Evolutionary conservation across 2,797 vertebrate species (phyloP), one percentile per base, ranked within the genome.

Genomic region (Gymnodraco acuticeps): DNA sequence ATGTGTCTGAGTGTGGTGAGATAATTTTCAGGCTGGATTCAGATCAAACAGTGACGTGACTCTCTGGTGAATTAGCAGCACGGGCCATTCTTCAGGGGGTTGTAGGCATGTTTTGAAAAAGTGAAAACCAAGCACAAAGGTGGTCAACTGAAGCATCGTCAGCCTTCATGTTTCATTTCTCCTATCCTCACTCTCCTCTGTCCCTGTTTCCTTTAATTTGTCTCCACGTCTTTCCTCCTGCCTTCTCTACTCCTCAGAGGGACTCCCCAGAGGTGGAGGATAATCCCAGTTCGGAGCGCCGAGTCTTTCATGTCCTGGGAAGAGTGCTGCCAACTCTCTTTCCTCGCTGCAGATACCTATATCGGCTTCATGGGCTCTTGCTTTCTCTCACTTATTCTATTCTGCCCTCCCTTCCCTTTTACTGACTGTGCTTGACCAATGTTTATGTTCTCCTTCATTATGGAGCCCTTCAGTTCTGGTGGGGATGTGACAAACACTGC

Each of bases 251-350:
- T 91, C 90, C 86, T 92, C 88, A 86, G 74, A 81, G 74, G 74
- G 77, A 85, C 81, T 93, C 92, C 90, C 93, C 68, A 78, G 91
- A 90, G 94, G 82, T 74, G 64, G 41, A 46, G 60, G 80, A 89
- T 94, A 93, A 93, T 93, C 92, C 90, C 87, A 88, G 86, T 88
- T 92, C 50, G 84, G 87, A 75, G 80, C 80, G 68, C 70, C 4
- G 11, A 87, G 85, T 84, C 93, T 94, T 93, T 95, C 89, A 94
- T 90, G 89, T 93, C 74, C 78, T 91, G 87, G 85, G 91, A 93
- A 91, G 82, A 89, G 82, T 5, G 64, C 84, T 87, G 81, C 82
- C 75, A 83, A 83, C 62, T 79, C 79, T 27, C 70, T 73, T 65
- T 80, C 80, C 70, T 83, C 76, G 64, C 68, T 23, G 11, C 62